Evolutionary conservation across 2,797 vertebrate genomes (phyloP).

Genomic region (Orestias chungarensis): DNA sequence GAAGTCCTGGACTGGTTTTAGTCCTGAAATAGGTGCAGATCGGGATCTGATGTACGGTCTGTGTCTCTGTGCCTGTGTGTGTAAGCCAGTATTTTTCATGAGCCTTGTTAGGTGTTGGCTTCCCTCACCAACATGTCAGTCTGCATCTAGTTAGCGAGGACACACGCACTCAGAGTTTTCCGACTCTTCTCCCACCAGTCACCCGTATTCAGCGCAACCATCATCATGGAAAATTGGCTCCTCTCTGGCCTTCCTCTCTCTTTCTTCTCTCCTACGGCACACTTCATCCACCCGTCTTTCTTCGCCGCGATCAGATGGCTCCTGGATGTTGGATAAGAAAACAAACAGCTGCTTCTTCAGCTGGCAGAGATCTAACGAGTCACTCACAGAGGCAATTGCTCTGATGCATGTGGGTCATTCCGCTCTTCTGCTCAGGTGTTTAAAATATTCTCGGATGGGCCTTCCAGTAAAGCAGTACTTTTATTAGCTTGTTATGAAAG

Average conservation of each 20-base stretch:
- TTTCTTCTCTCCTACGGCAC: conserved; percentile 35
- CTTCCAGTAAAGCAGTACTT: neutral
- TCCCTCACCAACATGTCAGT: conserved; percentile 55
- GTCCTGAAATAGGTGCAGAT: conserved; percentile 54
- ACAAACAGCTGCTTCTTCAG: conserved; percentile 37
- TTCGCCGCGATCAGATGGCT: conserved; percentile 21
- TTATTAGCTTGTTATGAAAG: neutral
- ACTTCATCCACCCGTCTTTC: conserved; percentile 35
- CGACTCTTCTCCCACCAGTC: conserved; percentile 60
- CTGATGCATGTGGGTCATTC: neutral
- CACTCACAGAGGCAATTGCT: neutral
- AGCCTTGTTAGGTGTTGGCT: conserved; percentile 84
- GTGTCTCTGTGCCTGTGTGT: conserved; percentile 14
- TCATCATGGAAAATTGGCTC: conserved; percentile 96
- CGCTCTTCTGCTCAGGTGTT: neutral
- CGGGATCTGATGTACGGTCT: conserved; percentile 48
- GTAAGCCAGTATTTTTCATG: conserved; percentile 73
- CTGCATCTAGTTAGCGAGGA: conserved; percentile 69
- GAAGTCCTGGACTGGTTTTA: conserved; percentile 52
- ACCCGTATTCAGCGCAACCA: conserved; percentile 79
- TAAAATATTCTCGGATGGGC: neutral
- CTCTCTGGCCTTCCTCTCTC: conserved; percentile 36
- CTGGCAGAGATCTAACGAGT: conserved; percentile 15
- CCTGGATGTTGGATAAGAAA: conserved; percentile 37
- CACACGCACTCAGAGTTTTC: conserved; percentile 58